These are phyloP conservation scores for Columbina picui DNA, from an alignment of 2,113 vertebrate genomes.

Conservation along the genomic window DNA sequence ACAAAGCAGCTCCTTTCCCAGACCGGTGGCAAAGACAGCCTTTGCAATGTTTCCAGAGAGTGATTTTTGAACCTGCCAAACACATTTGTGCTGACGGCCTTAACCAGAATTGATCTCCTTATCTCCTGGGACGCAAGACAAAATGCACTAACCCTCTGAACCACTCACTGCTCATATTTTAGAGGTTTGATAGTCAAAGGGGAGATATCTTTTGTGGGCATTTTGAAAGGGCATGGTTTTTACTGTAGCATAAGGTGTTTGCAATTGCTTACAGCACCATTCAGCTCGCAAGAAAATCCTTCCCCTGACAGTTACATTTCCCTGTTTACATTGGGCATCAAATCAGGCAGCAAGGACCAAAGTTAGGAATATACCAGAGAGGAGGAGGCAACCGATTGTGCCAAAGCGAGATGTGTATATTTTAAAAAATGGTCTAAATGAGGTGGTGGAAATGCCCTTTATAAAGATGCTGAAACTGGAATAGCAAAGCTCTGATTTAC, in stretches of 20 bases:
- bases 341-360: not conserved
- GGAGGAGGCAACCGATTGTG: not conserved
- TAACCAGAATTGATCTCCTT: constrained; percentile 47
- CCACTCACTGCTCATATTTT: not conserved
- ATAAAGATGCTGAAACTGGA: not conserved
- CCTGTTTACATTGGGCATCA: not conserved
- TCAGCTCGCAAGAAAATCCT: not conserved
- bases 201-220: not conserved
- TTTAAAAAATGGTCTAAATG: not conserved
- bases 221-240: constrained; percentile 12
- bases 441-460: not conserved
- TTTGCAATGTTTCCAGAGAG: not conserved
- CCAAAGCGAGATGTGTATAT: not conserved
- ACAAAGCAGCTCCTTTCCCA: not conserved
- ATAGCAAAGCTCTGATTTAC: not conserved
- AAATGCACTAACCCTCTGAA: not conserved
- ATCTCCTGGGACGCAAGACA: constrained; percentile 21
- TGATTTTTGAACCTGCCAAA: constrained; percentile 32
- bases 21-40: not conserved
- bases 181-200: constrained; percentile 1
- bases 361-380: not conserved
- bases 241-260: not conserved
- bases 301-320: not conserved
- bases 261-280: constrained; percentile 27
- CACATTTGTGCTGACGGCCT: constrained; percentile 35